phyloP scores from a whole-genome alignment of 2,888 invertebrate genomes.

The Harpalus rubripes region DNA sequence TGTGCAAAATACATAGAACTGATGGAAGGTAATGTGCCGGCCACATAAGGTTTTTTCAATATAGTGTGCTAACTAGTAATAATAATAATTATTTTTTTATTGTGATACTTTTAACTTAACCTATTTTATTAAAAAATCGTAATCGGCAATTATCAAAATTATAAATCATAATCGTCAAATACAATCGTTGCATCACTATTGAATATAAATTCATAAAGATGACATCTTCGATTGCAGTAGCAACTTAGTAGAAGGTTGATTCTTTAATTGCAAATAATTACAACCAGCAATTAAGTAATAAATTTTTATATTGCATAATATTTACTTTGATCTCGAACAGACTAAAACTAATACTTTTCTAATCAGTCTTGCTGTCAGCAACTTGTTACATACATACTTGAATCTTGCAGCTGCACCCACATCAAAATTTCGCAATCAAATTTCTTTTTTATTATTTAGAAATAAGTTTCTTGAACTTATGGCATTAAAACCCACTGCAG shows the following conservation, averaged over 20 bases:
- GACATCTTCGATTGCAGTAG: neutral
- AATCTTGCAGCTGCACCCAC: slow-evolving; percentile 2
- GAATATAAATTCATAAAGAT: no score
- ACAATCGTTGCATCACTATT: no score
- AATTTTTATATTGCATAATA: slow-evolving; percentile 17
- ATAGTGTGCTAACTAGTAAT: no score
- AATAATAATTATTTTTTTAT: no score
- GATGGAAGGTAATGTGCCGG: no score
- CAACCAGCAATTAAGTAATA: slow-evolving; percentile 17
- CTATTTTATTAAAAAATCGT: no score
- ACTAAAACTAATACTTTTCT: neutral
- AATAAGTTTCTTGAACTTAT: slow-evolving; percentile 42
- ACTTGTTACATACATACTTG: neutral
- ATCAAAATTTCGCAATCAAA: neutral
- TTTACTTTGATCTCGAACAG: neutral
- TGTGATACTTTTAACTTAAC: no score
- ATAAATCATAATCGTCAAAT: no score
- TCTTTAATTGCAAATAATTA: slow-evolving; percentile 34
- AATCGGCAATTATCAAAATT: no score
- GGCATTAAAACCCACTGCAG: slow-evolving; percentile 27
- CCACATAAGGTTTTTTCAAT: no score
- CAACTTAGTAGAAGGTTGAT: slow-evolving; percentile 10
- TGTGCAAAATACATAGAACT: no score
- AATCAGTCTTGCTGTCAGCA: neutral
- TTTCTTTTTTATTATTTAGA: neutral